Percentiles rank a stretch among this genome's conserved stretches.
Evolutionary conservation across 2,113 vertebrate genomes (phyloP).

Genomic region (Nycticryphes semicollaris): DNA sequence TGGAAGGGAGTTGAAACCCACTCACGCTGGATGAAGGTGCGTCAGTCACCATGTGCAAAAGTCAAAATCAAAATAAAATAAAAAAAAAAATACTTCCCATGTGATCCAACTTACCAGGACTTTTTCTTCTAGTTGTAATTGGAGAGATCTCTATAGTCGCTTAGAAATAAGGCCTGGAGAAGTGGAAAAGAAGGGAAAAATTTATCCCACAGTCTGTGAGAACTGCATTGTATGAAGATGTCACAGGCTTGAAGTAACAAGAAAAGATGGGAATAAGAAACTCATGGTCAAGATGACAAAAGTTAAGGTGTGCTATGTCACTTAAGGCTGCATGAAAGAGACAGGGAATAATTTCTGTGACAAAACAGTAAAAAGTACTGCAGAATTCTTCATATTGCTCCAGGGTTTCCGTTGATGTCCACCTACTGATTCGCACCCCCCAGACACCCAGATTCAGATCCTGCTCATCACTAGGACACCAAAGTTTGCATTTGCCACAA

Average conservation of each 20-base stretch:
- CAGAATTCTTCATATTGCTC: neutral
- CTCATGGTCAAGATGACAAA: neutral
- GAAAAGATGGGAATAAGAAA: neutral
- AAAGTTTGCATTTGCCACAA: neutral
- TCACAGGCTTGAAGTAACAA: neutral
- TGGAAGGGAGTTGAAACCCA: neutral
- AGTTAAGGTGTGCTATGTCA: neutral
- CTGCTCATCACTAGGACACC: neutral
- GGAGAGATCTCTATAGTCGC: neutral
- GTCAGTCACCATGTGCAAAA: slow-evolving; percentile 20
- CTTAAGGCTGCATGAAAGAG: neutral
- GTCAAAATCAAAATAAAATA: neutral
- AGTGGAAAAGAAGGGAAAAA: neutral
- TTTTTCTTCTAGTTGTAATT: neutral
- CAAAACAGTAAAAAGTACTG: neutral
- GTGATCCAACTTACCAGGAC: neutral
- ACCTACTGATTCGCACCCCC: neutral
- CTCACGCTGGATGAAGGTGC: neutral
- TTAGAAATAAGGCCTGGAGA: neutral
- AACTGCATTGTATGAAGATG: neutral
- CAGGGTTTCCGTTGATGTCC: neutral
- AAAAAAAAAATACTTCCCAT: neutral
- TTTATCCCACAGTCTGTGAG: neutral
- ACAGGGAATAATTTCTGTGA: neutral
- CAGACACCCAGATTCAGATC: neutral